Conservation (phyloP, 2,888 invertebrate genomes). For the Tetropium fuscum region DNA sequence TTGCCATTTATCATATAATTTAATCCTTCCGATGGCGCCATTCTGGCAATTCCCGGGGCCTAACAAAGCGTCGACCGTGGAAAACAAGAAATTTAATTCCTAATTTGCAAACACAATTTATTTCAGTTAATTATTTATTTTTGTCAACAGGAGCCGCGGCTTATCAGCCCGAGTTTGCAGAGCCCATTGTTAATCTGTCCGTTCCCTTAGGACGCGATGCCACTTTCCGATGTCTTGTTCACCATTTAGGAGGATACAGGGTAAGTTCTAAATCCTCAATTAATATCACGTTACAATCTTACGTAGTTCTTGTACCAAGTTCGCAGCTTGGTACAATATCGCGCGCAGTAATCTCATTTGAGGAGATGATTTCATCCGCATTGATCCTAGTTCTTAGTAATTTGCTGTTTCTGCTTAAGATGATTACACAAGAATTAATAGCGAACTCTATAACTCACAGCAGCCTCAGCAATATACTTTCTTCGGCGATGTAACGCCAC, state of each 20-base stretch:
- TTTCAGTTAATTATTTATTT: constrained; percentile 27
- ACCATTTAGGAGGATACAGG: constrained; percentile 89
- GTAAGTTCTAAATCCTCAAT: constrained; percentile 70
- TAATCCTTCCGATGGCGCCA: neutral
- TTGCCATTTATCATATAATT: too few relatives aligned
- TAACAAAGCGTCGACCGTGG: too few relatives aligned
- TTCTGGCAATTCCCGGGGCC: too few relatives aligned
- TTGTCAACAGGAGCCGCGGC: constrained; percentile 65
- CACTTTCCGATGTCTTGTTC: constrained; percentile 87
- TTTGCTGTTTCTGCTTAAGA: neutral
- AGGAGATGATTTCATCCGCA: neutral
- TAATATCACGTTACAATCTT: constrained; percentile 26
- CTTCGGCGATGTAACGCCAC: too few relatives aligned
- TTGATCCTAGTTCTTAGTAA: neutral
- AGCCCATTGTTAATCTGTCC: constrained; percentile 86
- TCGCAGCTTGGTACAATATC: constrained; percentile 4
- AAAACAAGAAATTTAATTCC: neutral
- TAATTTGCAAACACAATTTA: neutral
- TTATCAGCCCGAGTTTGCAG: constrained; percentile 87
- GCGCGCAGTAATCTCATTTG: neutral
- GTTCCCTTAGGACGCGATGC: constrained; percentile 89
- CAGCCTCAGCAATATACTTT: too few relatives aligned
- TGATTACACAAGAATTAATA: neutral
- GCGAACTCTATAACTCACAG: too few relatives aligned
- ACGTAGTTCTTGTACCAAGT: neutral